Conservation (phyloP, 2,113 vertebrate species). For the Poicephalus gulielmi region DNA sequence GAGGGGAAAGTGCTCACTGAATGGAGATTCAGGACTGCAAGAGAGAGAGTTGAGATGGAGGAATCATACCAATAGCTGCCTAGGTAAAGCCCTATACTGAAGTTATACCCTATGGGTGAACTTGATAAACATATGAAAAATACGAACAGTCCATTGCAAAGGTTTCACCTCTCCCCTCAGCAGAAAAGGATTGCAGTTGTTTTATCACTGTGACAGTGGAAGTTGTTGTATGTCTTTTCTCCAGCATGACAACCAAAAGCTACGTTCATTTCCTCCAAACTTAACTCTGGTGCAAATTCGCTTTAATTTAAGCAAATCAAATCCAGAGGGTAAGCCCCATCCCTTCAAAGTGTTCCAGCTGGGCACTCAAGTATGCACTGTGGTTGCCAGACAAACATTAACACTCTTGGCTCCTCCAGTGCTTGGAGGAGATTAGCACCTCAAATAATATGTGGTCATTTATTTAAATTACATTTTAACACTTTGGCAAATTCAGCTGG, state of each 20-base stretch:
- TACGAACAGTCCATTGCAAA: not conserved
- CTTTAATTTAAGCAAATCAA: constrained; percentile 1
- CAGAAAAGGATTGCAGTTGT: not conserved
- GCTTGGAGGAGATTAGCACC: constrained; percentile 4
- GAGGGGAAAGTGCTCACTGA: not conserved
- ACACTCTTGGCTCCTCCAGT: not conserved
- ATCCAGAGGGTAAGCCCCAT: not conserved
- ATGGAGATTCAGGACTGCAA: not conserved
- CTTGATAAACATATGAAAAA: not conserved
- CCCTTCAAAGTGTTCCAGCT: not conserved
- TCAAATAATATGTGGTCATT: not conserved
- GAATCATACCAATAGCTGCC: not conserved
- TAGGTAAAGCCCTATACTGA: not conserved
- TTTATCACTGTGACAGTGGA: not conserved
- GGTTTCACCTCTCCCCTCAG: not conserved
- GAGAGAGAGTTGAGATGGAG: not conserved
- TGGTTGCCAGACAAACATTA: constrained; percentile 32
- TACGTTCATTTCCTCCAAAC: not conserved
- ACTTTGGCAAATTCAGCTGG: not conserved
- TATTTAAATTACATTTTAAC: not conserved
- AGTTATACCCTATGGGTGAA: not conserved
- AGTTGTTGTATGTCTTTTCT: not conserved
- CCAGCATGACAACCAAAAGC: not conserved
- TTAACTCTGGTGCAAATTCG: not conserved
- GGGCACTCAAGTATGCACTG: not conserved